These are phyloP conservation scores for Actinia equina DNA, from an alignment of 64 coral and sea anemone species.

Conservation along the genomic window DNA sequence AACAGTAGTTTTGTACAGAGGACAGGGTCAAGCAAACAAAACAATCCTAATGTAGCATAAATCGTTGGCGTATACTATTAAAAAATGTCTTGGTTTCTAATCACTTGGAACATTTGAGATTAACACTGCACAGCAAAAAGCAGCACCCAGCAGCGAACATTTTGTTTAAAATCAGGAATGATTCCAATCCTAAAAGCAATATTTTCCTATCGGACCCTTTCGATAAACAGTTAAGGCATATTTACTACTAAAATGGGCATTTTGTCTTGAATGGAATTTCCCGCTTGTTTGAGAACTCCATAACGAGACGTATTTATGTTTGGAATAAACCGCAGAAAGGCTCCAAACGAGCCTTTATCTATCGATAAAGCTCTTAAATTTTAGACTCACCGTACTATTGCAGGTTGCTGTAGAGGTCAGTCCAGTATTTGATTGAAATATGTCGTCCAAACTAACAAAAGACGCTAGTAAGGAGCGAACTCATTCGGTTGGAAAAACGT, in stretches of 20 bases:
- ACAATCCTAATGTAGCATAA: slow-evolving; percentile 6
- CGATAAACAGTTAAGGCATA: not conserved
- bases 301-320: not conserved
- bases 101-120: not conserved
- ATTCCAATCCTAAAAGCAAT: not conserved
- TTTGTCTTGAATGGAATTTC: slow-evolving; percentile 8
- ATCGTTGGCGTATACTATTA: not conserved
- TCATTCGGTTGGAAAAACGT: slow-evolving; percentile 18
- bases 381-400: not conserved
- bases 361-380: not conserved
- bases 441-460: not conserved
- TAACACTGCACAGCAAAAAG: not conserved
- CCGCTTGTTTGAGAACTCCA: not conserved
- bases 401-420: not conserved
- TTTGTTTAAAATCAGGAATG: not conserved
- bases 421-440: not conserved
- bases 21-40: slow-evolving; percentile 24
- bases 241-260: not conserved
- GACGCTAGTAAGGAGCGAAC: not conserved
- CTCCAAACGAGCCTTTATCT: not conserved
- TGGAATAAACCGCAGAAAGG: not conserved
- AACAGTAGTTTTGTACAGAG: not conserved
- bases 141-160: not conserved
- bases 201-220: not conserved
- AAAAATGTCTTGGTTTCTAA: not conserved